Percentiles rank a stretch among this genome's conserved stretches.
These are phyloP conservation scores for Sander lucioperca DNA, from an alignment of 2,113 vertebrate species.

Conservation along the genomic window DNA sequence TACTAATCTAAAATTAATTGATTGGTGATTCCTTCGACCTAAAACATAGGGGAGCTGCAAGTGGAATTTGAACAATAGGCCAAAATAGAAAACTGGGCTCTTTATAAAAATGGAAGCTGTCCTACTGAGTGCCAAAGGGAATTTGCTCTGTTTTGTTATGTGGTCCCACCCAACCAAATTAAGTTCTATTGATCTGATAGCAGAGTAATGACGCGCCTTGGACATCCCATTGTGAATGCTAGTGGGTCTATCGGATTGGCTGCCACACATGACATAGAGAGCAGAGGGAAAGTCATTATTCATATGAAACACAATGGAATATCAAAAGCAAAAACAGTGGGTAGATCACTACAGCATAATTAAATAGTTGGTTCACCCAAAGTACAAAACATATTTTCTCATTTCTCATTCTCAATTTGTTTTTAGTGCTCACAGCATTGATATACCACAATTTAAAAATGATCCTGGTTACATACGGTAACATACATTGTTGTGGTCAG, in stretches of 20 bases:
- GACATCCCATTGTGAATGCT: conserved; percentile 34
- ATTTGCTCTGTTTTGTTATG: conserved; percentile 37
- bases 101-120: conserved; percentile 35
- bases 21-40: conserved; percentile 50
- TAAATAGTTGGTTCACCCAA: background rate
- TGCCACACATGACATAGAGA: conserved; percentile 43
- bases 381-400: conserved; percentile 1
- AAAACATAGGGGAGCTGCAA: conserved; percentile 16
- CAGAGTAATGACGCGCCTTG: conserved; percentile 44
- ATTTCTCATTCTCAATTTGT: too few species aligned
- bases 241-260: conserved; percentile 40
- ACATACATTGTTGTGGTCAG: background rate
- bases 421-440: background rate
- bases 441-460: background rate
- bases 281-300: conserved; percentile 37
- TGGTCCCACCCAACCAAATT: conserved; percentile 44
- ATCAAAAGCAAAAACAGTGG: conserved; percentile 13
- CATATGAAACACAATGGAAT: conserved; percentile 26
- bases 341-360: conserved; percentile 3
- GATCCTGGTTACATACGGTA: background rate
- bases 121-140: conserved; percentile 29
- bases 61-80: conserved; percentile 46
- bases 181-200: conserved; percentile 66
- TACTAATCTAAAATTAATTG: conserved; percentile 68
- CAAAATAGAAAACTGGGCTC: conserved; percentile 24